These are phyloP conservation scores for Sylvia borin DNA, from an alignment of 2,797 vertebrate genomes.

Conservation along the genomic window DNA sequence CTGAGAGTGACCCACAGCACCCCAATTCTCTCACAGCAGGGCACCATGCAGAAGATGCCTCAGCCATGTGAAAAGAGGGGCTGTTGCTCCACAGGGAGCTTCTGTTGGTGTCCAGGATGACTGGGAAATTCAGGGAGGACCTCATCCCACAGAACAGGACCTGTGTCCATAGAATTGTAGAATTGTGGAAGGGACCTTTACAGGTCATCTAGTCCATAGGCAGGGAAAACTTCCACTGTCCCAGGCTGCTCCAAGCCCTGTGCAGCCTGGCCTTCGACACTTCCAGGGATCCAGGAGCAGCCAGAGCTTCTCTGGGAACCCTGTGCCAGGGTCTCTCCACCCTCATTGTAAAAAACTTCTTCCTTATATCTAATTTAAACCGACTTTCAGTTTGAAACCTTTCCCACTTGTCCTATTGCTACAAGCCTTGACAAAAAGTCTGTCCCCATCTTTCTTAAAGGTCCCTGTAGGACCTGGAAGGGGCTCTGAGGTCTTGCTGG, in stretches of 20 bases:
- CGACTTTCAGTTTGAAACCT: not conserved
- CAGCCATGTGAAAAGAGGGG: not conserved
- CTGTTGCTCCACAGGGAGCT: not conserved
- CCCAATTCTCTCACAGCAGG: not conserved
- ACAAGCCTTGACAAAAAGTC: not conserved
- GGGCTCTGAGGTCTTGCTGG: not conserved
- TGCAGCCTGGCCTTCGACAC: not conserved
- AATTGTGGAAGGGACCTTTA: not conserved
- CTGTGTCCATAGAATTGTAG: not conserved
- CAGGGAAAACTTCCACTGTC: accelerated
- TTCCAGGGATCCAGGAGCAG: not conserved
- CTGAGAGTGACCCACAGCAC: not conserved
- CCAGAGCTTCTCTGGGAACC: not conserved
- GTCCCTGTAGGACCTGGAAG: not conserved
- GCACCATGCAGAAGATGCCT: not conserved
- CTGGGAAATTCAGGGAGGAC: not conserved
- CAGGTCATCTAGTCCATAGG: not conserved
- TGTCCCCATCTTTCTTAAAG: not conserved
- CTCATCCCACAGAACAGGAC: not conserved
- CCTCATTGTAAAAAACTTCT: not conserved
- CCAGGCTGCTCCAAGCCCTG: accelerated
- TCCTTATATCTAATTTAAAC: not conserved
- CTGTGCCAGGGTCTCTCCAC: accelerated
- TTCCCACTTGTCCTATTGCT: not conserved
- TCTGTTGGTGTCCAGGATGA: not conserved